Evolutionary conservation across 2,888 invertebrate genomes (phyloP).

Genomic region (Apoderus coryli): DNA sequence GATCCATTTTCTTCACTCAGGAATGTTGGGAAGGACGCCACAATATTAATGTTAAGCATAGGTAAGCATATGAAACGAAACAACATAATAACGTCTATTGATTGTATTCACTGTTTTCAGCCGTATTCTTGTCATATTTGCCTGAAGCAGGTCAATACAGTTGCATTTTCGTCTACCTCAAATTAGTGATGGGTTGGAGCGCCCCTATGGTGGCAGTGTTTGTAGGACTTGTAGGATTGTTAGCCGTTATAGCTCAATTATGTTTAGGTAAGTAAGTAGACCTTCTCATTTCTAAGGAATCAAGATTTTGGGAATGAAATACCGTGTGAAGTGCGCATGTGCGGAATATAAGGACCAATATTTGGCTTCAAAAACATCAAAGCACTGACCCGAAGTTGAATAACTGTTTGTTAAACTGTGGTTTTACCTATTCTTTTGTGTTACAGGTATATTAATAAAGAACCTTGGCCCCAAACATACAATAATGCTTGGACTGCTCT

Average conservation of each 20-base stretch:
- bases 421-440: no score
- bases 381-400: no score
- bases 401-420: no score
- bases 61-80: no score
- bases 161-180: conserved; percentile 97
- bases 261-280: conserved; percentile 46
- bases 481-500: conserved; percentile 89
- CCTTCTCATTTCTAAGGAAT: no score
- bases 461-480: conserved; percentile 90
- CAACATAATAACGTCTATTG: no score
- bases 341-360: no score
- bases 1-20: conserved; percentile 93
- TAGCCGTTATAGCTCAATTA: conserved; percentile 92
- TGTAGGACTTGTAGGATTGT: conserved; percentile 91
- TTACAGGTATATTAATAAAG: conserved; percentile 37
- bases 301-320: no score
- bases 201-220: conserved; percentile 92
- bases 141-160: conserved; percentile 99
- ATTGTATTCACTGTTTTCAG: no score
- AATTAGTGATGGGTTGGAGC: conserved; percentile 90
- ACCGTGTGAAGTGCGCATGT: no score
- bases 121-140: conserved; percentile 94
- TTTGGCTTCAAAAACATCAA: no score
- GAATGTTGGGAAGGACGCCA: conserved; percentile 87
- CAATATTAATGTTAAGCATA: conserved; percentile 91